A percentile compares a stretch with the other conserved stretches of the same genome.
Evolutionary conservation across 35 echinoderm and acorn worm genomes (phyloP).

Genomic region (Ophiothrix spiculata): DNA sequence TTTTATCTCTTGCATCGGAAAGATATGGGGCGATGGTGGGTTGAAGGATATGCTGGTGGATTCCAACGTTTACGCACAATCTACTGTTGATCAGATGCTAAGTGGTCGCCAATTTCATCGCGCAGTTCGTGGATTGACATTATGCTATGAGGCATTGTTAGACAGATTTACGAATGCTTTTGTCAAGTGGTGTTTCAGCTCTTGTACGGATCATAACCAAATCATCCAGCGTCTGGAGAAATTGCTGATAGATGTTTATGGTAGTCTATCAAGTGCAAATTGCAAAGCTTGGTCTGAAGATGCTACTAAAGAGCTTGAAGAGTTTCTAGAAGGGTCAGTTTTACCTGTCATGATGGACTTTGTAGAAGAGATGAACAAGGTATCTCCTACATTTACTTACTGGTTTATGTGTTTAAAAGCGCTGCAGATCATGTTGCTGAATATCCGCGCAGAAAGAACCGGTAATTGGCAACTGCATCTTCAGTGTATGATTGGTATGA

Average conservation of each 20-base stretch:
- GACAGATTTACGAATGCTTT: not conserved
- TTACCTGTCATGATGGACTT: too few relatives aligned
- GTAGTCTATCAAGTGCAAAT: too few relatives aligned
- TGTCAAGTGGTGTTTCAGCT: not conserved
- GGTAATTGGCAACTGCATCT: not conserved
- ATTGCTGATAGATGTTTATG: too few relatives aligned
- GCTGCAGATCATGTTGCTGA: too few relatives aligned
- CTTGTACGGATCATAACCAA: too few relatives aligned
- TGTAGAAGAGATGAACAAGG: too few relatives aligned
- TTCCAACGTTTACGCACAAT: not conserved
- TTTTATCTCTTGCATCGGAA: not conserved
- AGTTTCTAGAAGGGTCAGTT: too few relatives aligned
- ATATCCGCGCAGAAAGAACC: not conserved
- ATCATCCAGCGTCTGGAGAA: too few relatives aligned
- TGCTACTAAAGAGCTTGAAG: too few relatives aligned
- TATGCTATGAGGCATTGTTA: not conserved
- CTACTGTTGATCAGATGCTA: not conserved
- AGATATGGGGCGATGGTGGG: not conserved
- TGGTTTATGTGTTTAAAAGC: too few relatives aligned
- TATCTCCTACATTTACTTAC: too few relatives aligned
- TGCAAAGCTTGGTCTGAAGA: too few relatives aligned
- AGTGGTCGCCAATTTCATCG: not conserved
- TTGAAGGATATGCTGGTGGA: not conserved
- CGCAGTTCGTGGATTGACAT: not conserved
- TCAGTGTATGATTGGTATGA: not conserved